Evolutionary conservation across 2,797 vertebrate species (phyloP).

Genomic region (Sternarchorhynchus goeldii): DNA sequence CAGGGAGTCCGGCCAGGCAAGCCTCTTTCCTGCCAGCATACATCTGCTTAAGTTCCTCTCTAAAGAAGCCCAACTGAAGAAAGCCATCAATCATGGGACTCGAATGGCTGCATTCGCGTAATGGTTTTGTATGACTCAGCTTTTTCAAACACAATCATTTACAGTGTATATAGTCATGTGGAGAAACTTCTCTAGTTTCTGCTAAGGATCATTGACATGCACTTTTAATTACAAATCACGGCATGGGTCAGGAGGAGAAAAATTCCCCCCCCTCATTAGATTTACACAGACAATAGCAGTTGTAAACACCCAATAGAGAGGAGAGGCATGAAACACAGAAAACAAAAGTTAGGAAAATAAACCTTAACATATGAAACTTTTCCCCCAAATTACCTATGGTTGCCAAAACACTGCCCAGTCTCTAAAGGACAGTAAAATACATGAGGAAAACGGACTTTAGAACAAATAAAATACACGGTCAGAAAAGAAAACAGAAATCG

Average conservation of each 20-base stretch:
- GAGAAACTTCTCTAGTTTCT: background rate
- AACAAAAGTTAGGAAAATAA: slow-evolving; percentile 39
- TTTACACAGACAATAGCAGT: slow-evolving; percentile 25
- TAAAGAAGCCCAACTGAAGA: background rate
- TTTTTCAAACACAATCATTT: background rate
- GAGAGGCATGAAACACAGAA: slow-evolving; percentile 39
- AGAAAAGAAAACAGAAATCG: slow-evolving; percentile 45
- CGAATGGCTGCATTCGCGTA: background rate
- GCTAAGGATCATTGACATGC: slow-evolving; percentile 1
- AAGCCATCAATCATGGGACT: background rate
- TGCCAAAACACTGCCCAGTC: slow-evolving; percentile 44
- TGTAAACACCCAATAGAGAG: slow-evolving; percentile 29
- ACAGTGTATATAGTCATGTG: background rate
- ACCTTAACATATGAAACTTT: slow-evolving; percentile 34
- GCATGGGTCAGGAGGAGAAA: background rate
- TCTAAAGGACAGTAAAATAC: slow-evolving; percentile 46
- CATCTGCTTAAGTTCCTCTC: background rate
- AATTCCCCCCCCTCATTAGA: background rate
- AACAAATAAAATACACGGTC: slow-evolving; percentile 48
- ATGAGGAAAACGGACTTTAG: slow-evolving; percentile 36
- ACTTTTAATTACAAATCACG: slow-evolving; percentile 31
- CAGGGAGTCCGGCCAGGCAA: background rate
- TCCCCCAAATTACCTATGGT: slow-evolving; percentile 42
- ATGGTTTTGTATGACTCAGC: slow-evolving; percentile 18
- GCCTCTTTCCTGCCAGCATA: background rate